Conservation (phyloP, 2,797 vertebrate genomes). For the Cynodonichthys magdalenae region DNA sequence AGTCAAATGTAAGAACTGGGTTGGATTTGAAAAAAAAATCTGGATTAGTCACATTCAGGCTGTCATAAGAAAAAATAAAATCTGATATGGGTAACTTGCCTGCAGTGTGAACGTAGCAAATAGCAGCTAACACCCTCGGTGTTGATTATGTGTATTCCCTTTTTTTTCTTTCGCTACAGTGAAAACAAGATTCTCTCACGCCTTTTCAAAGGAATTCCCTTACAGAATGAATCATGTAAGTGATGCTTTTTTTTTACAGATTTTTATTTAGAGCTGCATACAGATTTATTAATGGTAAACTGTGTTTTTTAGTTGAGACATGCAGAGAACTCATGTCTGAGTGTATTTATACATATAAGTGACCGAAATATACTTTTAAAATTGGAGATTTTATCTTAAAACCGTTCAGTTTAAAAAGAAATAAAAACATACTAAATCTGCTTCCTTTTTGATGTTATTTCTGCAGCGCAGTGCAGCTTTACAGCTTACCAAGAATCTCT, state of each 20-base stretch:
- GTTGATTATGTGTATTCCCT: neutral
- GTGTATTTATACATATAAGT: too few species aligned
- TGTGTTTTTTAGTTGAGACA: neutral
- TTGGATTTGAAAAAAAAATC: too few species aligned
- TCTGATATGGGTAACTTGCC: too few species aligned
- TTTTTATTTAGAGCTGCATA: neutral
- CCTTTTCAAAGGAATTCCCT: conserved; percentile 99
- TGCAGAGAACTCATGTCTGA: neutral
- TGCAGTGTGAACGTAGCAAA: too few species aligned
- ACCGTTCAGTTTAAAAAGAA: neutral
- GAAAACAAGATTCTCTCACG: conserved; percentile 99
- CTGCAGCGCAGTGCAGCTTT: conserved; percentile 36
- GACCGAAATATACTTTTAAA: too few species aligned
- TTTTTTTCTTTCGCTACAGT: conserved; percentile 77
- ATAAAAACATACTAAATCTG: neutral
- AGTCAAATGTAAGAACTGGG: too few species aligned
- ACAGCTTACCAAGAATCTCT: conserved; percentile 35
- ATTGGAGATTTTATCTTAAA: too few species aligned
- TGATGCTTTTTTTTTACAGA: conserved; percentile 37
- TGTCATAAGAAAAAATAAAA: too few species aligned
- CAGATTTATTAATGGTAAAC: too few species aligned
- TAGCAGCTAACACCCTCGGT: too few species aligned
- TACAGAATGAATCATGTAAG: conserved; percentile 99
- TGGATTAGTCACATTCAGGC: too few species aligned
- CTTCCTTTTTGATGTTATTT: conserved; percentile 53